Evolutionary conservation across 92 coral and sea anemone genomes (phyloP).

Genomic region (Nematostella vectensis): DNA sequence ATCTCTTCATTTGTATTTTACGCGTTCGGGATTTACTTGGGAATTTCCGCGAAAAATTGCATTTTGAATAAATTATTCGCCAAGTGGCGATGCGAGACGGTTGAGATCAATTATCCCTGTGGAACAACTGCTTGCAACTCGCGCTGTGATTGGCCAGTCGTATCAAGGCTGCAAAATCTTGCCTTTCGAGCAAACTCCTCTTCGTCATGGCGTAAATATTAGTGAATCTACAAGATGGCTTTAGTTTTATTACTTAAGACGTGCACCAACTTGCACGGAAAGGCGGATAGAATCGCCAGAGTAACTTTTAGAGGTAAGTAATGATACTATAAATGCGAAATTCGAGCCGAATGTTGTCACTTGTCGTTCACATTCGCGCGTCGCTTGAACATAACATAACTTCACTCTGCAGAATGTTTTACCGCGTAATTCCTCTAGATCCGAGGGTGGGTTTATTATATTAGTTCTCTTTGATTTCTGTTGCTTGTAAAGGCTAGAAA

Average conservation of each 20-base stretch:
- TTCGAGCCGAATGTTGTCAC: conserved; percentile 4
- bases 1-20: too few species aligned
- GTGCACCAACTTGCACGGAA: conserved; percentile 93
- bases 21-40: too few species aligned
- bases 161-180: conserved; percentile 22
- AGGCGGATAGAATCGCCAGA: conserved; percentile 93
- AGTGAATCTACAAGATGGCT: conserved; percentile 64
- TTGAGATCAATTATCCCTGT: conserved; percentile 59
- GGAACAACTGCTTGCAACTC: conserved; percentile 52
- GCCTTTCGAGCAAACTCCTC: conserved; percentile 44
- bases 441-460: too few species aligned
- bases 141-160: conserved; percentile 52
- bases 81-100: conserved; percentile 12
- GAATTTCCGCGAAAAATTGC: conserved; percentile 25
- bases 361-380: conserved; percentile 9
- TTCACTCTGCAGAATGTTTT: too few species aligned
- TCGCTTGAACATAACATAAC: too few species aligned
- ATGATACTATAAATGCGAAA: conserved; percentile 3
- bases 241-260: conserved; percentile 82
- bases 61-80: conserved; percentile 63
- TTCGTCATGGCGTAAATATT: conserved; percentile 80
- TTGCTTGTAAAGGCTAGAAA: not conserved
- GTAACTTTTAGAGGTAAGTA: conserved; percentile 96
- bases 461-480: not conserved
- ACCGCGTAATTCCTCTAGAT: too few species aligned